Base-by-base conservation (phyloP, 2,797 vertebrate genomes). In the Argyrosomus regius region DNA sequence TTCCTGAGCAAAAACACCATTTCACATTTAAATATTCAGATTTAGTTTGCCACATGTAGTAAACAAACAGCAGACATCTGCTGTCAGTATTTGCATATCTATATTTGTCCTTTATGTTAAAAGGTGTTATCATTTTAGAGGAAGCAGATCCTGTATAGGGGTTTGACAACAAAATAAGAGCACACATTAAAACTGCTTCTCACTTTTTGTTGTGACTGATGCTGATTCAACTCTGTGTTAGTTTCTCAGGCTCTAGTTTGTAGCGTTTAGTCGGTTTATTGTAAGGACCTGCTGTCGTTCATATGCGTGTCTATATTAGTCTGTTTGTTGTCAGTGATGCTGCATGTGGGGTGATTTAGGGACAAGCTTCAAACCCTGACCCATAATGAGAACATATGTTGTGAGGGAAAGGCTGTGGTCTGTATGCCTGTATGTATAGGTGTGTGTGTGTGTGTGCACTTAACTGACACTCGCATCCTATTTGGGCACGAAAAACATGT, bases 321-420 rank as follows among this genome's bases (percentile, higher is more conserved):
- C 1, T 60, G 65, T 56, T 45, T 26, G 49, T 52, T 80, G 54
- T 64, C 46, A 58, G 43, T 17, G 57, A 69, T 71, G 80, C 45
- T 43, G 67, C 74, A 4, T 0, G 22, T n/a, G 6, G 18, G 60
- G 48, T 70, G 41, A 68, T 49, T 71, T 64, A 58, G 56, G 68
- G 64, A 73, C 68, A 61, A 12, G 64, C 60, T 45, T 54, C 41
- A 61, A 60, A 50, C 10, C 22, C 7, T 69, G 74, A 28, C 48
- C 68, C 58, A 66, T 26, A 46, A 73, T 12, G 18, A 71, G 53
- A 16, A 52, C 3, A 17, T 63, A 6, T n/a, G n/a, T 22, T 77
- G 50, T 76, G 53, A 56, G 54, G 26, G 22, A 64, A 41, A 60
- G 24, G 61, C 28, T n/a, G 0, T 54, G 9, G 26, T 49, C 16